A percentile compares a stretch with the other conserved stretches of the same genome.
Evolutionary conservation across 2,888 invertebrate species (phyloP).

Genomic region (Drosophila rubida): DNA sequence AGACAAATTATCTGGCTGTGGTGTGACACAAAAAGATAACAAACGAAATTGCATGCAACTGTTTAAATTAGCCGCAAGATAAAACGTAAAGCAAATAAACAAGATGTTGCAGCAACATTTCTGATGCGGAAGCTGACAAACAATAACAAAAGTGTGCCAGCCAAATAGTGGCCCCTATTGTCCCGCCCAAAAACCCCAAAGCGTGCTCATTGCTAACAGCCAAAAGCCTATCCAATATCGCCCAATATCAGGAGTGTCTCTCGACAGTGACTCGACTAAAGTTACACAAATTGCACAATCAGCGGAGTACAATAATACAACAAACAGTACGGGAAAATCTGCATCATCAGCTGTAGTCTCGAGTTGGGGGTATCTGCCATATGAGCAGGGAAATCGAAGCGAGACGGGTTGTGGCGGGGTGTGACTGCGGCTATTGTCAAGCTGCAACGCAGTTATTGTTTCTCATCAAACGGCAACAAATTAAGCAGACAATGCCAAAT

Average conservation of each 20-base stretch:
- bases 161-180: conserved; percentile 9
- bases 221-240: conserved; percentile 34
- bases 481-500: conserved; percentile 73
- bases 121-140: conserved; percentile 61
- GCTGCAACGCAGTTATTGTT: conserved; percentile 62
- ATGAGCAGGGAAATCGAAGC: conserved; percentile 14
- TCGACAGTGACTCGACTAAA: conserved; percentile 50
- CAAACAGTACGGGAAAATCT: conserved; percentile 41
- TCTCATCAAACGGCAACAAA: conserved; percentile 57
- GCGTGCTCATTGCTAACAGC: conserved; percentile 54
- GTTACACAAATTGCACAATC: conserved; percentile 61
- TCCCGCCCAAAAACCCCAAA: conserved; percentile 10
- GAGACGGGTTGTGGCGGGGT: conserved; percentile 9
- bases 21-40: conserved; percentile 73
- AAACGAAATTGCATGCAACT: conserved; percentile 35
- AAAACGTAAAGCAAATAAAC: conserved; percentile 50
- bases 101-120: conserved; percentile 60
- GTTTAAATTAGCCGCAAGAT: conserved; percentile 48
- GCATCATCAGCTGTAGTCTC: conserved; percentile 43
- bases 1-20: conserved; percentile 22
- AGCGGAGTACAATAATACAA: conserved; percentile 34
- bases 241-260: conserved; percentile 8
- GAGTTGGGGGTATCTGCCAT: background rate
- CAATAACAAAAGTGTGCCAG: conserved; percentile 31
- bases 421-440: conserved; percentile 34